Percentiles rank a stretch among this genome's conserved stretches.
These are phyloP conservation scores for Enteromius anoplus DNA, from an alignment of 2,797 vertebrate genomes.

Conservation along the genomic window DNA sequence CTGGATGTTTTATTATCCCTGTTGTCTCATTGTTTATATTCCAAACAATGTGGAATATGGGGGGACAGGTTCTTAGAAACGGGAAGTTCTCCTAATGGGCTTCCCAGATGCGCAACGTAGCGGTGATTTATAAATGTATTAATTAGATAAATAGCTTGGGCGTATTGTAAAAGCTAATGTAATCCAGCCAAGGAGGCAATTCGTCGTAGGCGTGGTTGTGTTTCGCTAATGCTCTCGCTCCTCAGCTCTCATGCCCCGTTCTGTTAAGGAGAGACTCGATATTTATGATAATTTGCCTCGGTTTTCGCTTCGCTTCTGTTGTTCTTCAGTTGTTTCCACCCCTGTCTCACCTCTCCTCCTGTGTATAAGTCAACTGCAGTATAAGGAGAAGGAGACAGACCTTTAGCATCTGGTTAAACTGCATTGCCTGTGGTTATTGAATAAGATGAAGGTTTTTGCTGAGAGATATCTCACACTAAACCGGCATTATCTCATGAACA, in stretches of 20 bases:
- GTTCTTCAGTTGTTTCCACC: slow-evolving; percentile 53
- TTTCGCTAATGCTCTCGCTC: slow-evolving; percentile 39
- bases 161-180: slow-evolving; percentile 29
- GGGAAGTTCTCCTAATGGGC: slow-evolving; percentile 36
- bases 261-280: slow-evolving; percentile 49
- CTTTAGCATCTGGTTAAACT: neutral
- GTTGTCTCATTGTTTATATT: slow-evolving; percentile 61
- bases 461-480: neutral
- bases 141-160: slow-evolving; percentile 44
- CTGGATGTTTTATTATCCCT: slow-evolving; percentile 57
- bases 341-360: slow-evolving; percentile 23
- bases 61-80: slow-evolving; percentile 20
- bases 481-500: neutral
- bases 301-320: slow-evolving; percentile 46
- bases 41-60: slow-evolving; percentile 39
- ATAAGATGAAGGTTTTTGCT: neutral
- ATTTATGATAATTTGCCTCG: slow-evolving; percentile 59
- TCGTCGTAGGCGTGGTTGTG: slow-evolving; percentile 6
- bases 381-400: neutral
- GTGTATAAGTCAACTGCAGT: slow-evolving; percentile 62
- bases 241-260: slow-evolving; percentile 25
- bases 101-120: slow-evolving; percentile 4
- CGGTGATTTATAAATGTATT: slow-evolving; percentile 38
- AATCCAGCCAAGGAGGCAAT: neutral
- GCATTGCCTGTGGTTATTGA: neutral